Percentiles rank a stretch among this genome's conserved stretches.
phyloP scores from a whole-genome alignment of 1,140 invertebrate species.

The Acyrthosiphon pisum region DNA sequence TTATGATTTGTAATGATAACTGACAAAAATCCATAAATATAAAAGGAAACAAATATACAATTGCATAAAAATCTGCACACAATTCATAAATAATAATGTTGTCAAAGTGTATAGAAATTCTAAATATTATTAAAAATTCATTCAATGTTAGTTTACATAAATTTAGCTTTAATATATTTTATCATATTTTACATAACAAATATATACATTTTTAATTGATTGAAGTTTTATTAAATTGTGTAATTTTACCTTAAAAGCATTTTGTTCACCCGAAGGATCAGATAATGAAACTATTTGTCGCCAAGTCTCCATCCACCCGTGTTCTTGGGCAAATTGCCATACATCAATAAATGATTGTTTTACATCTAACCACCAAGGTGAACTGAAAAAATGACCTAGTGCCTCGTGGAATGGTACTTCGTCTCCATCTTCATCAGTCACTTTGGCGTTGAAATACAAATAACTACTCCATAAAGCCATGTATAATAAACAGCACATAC shows the following conservation, averaged over 20 bases:
- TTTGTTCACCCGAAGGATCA: constrained; percentile 88
- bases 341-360: constrained; percentile 78
- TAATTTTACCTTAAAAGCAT: constrained; percentile 80
- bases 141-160: neutral
- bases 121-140: neutral
- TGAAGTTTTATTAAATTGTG: neutral
- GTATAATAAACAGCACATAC: constrained; percentile 73
- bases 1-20: too few species aligned
- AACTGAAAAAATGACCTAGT: constrained; percentile 87
- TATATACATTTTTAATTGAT: neutral
- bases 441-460: constrained; percentile 87
- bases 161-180: neutral
- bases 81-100: neutral
- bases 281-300: constrained; percentile 83
- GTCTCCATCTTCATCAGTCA: constrained; percentile 86
- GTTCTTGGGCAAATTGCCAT: constrained; percentile 75
- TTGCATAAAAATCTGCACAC: neutral
- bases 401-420: constrained; percentile 87
- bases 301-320: constrained; percentile 84
- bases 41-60: too few species aligned
- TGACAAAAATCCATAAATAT: too few species aligned
- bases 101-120: neutral
- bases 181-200: neutral
- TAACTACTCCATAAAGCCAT: constrained; percentile 77
- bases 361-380: constrained; percentile 76